A percentile compares a stretch with the other conserved stretches of the same genome.
Evolutionary conservation across 2,797 vertebrate species (phyloP).

Genomic region (Heliangelus exortis): DNA sequence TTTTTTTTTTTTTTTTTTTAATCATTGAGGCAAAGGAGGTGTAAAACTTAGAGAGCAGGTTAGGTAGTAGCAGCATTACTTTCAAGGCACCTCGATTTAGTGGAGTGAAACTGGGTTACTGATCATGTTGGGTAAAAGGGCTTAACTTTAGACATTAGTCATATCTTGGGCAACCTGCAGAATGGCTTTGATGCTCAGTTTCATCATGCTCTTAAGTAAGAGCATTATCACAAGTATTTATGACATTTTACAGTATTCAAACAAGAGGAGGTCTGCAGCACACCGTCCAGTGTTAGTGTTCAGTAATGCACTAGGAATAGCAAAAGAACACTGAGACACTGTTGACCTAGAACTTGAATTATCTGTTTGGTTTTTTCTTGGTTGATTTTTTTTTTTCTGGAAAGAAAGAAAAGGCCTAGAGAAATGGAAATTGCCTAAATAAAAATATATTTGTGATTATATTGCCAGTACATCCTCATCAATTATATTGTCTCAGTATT

Average conservation of each 20-base stretch:
- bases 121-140: not conserved
- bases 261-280: slow-evolving; percentile 49
- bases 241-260: slow-evolving; percentile 34
- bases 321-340: slow-evolving; percentile 2
- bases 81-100: slow-evolving; percentile 13
- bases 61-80: slow-evolving; percentile 34
- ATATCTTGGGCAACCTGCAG: not conserved
- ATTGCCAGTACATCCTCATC: not conserved
- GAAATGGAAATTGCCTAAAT: not conserved
- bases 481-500: slow-evolving; percentile 3
- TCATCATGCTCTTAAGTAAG: slow-evolving; percentile 37
- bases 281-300: not conserved
- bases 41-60: slow-evolving; percentile 61
- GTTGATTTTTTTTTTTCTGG: not conserved
- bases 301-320: not conserved
- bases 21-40: not conserved
- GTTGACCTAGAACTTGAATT: slow-evolving; percentile 52
- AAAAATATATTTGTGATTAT: not conserved
- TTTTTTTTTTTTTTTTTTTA: not conserved
- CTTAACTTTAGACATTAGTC: slow-evolving; percentile 15
- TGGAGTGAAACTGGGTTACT: slow-evolving; percentile 60
- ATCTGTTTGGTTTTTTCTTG: not conserved
- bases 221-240: slow-evolving; percentile 1
- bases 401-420: slow-evolving; percentile 21
- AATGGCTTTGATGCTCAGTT: slow-evolving; percentile 40